Conservation (phyloP, 1,140 invertebrate species). For the Drosophila ogumai region DNA sequence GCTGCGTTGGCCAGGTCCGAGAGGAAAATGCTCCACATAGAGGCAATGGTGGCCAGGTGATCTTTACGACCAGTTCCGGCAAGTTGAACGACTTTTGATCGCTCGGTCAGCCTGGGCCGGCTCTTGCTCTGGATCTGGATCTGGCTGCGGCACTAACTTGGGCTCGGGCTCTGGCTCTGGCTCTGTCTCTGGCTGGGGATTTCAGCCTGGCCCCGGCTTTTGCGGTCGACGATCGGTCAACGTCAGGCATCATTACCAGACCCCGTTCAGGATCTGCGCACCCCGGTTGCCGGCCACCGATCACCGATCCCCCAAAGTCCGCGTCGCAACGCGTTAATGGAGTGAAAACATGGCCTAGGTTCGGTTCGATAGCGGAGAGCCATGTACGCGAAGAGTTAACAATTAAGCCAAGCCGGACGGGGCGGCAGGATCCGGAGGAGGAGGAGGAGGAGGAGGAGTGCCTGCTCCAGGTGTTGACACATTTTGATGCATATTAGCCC, state of each 20-base stretch:
- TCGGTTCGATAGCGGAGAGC: constrained; percentile 28
- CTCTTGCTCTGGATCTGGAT: constrained; percentile 34
- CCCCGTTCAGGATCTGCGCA: constrained; percentile 48
- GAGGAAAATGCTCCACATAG: constrained; percentile 71
- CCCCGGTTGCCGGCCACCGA: not conserved
- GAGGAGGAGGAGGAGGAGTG: not conserved
- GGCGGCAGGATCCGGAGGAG: not conserved
- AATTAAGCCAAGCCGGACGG: constrained; percentile 69
- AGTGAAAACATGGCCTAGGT: constrained; percentile 66
- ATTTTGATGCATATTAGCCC: constrained; percentile 80
- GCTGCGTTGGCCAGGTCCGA: constrained; percentile 54
- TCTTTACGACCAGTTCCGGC: constrained; percentile 82
- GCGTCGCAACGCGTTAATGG: constrained; percentile 64
- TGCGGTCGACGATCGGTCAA: constrained; percentile 83
- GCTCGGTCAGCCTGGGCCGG: constrained; percentile 50
- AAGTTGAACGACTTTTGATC: constrained; percentile 83
- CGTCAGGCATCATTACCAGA: constrained; percentile 74
- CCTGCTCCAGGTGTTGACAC: constrained; percentile 75
- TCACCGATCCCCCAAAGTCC: constrained; percentile 29
- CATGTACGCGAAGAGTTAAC: constrained; percentile 54
- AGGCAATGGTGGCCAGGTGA: constrained; percentile 63
- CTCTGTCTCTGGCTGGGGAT: constrained; percentile 10
- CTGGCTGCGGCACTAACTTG: constrained; percentile 9
- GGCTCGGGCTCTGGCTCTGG: constrained; percentile 8
- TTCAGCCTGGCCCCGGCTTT: constrained; percentile 39